Evolutionary conservation across 2,888 invertebrate genomes (phyloP).

Genomic region (Acleris literana): DNA sequence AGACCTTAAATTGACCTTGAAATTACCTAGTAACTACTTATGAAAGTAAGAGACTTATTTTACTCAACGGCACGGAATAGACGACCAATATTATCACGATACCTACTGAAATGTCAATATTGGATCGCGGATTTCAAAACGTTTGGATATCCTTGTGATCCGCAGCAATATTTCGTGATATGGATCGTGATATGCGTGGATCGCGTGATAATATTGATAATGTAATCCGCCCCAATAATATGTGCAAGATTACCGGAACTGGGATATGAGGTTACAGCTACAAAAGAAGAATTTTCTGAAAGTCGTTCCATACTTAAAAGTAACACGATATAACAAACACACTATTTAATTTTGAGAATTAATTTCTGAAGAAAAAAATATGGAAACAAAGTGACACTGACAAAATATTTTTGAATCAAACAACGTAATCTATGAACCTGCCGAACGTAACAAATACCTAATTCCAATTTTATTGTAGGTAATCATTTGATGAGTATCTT

Average conservation of each 20-base stretch:
- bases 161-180: no score
- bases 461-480: no score
- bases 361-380: slow-evolving; percentile 1
- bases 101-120: no score
- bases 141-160: no score
- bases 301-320: neutral
- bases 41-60: neutral
- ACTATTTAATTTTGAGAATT: slow-evolving; percentile 25
- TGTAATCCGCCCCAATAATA: no score
- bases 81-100: no score
- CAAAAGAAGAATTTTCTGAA: slow-evolving; percentile 3
- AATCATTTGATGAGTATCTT: neutral
- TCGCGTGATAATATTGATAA: no score
- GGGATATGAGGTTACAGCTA: slow-evolving; percentile 19
- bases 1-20: neutral
- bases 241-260: slow-evolving; percentile 15
- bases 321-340: slow-evolving; percentile 15
- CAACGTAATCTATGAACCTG: slow-evolving; percentile 33
- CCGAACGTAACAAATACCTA: slow-evolving; percentile 1
- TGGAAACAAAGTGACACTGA: slow-evolving; percentile 25
- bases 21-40: neutral
- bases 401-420: slow-evolving; percentile 19
- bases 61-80: no score
- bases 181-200: no score
- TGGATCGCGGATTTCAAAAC: no score